Evolutionary conservation across 2,113 vertebrate species (phyloP).

Genomic region (Pangasianodon gigas): DNA sequence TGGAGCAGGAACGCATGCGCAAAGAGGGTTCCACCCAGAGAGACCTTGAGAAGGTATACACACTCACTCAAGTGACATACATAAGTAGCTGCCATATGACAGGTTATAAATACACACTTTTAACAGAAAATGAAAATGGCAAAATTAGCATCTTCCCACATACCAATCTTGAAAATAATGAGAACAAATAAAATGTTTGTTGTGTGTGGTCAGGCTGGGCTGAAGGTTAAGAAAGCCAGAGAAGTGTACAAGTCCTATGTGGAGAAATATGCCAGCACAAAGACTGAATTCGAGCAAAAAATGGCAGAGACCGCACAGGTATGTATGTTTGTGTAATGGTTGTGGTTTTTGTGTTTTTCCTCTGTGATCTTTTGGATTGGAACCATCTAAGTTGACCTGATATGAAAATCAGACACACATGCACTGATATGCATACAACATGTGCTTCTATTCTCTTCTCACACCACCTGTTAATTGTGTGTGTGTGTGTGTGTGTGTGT

Average conservation of each 20-base stretch:
- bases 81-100: conserved; percentile 25
- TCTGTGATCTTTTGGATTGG: conserved; percentile 64
- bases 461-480: conserved; percentile 13
- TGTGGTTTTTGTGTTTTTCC: conserved; percentile 47
- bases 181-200: neutral
- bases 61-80: neutral
- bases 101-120: neutral
- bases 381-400: conserved; percentile 24
- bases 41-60: conserved; percentile 90
- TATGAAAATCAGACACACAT: neutral
- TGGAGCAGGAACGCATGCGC: conserved; percentile 93
- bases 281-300: conserved; percentile 95
- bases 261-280: conserved; percentile 91
- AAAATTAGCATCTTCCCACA: neutral
- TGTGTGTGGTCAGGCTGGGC: conserved; percentile 78
- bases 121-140: neutral
- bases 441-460: neutral
- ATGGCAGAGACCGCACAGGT: conserved; percentile 97
- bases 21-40: conserved; percentile 95
- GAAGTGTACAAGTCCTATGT: conserved; percentile 91
- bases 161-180: neutral
- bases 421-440: neutral
- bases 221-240: conserved; percentile 96
- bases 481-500: conserved; percentile 36
- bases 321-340: conserved; percentile 10